Percentiles rank a stretch among this genome's conserved stretches.
Conservation (phyloP, 1,140 invertebrate genomes). For the Hypothenemus hampei region DNA sequence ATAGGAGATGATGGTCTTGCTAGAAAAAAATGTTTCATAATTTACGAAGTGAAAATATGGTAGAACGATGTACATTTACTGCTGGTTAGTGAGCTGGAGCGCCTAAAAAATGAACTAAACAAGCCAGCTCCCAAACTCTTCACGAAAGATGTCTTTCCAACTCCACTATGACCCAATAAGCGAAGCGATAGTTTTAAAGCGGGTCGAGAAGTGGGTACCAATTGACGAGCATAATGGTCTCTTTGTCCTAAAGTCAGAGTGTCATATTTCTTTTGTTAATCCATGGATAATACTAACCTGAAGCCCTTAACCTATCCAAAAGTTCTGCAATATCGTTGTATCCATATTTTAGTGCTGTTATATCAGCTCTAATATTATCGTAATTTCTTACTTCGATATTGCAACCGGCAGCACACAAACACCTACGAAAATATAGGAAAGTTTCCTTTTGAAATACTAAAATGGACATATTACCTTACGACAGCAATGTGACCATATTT, state of each 20-base stretch:
- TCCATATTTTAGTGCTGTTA: slow-evolving; percentile 75
- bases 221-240: slow-evolving; percentile 65
- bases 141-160: slow-evolving; percentile 71
- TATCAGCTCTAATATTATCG: slow-evolving; percentile 75
- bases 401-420: slow-evolving; percentile 69
- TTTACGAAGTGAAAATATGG: not conserved
- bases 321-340: slow-evolving; percentile 69
- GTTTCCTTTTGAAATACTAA: not conserved
- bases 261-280: not conserved
- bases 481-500: slow-evolving; percentile 70
- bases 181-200: slow-evolving; percentile 70
- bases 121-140: slow-evolving; percentile 67
- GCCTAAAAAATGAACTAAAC: slow-evolving; percentile 59
- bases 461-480: slow-evolving; percentile 50
- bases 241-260: slow-evolving; percentile 43
- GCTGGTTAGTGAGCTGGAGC: slow-evolving; percentile 48
- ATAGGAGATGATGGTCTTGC: slow-evolving; percentile 45
- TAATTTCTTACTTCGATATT: slow-evolving; percentile 62
- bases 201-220: slow-evolving; percentile 59
- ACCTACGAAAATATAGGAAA: slow-evolving; percentile 45
- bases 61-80: slow-evolving; percentile 43
- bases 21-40: slow-evolving; percentile 28
- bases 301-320: slow-evolving; percentile 59
- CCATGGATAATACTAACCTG: slow-evolving; percentile 24
- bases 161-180: slow-evolving; percentile 70